These are phyloP conservation scores for Acronicta aceris DNA, from an alignment of 2,888 invertebrate species.

Conservation along the genomic window DNA sequence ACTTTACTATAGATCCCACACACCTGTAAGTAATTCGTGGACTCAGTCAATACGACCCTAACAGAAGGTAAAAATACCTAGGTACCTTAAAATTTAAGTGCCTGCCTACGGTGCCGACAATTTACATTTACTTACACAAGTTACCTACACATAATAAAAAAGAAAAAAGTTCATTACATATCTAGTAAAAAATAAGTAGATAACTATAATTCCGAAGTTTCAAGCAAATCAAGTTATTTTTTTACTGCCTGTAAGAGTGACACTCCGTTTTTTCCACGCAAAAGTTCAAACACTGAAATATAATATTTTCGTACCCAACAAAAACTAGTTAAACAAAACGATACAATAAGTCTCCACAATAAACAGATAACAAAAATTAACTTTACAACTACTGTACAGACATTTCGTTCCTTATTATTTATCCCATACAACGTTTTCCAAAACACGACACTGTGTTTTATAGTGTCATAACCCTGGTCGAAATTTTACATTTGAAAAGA, in stretches of 20 bases:
- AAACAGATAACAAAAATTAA: slow-evolving; percentile 71
- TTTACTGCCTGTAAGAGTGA: slow-evolving; percentile 37
- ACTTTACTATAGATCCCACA: too few species aligned
- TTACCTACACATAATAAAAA: too few species aligned
- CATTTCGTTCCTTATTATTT: slow-evolving; percentile 55
- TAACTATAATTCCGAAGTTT: slow-evolving; percentile 9
- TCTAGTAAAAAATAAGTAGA: too few species aligned
- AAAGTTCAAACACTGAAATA: slow-evolving; percentile 47
- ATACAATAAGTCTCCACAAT: slow-evolving; percentile 83
- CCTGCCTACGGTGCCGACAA: too few species aligned
- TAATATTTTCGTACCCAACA: slow-evolving; percentile 55
- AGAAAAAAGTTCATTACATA: too few species aligned
- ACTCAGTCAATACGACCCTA: too few species aligned
- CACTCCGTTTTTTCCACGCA: slow-evolving; percentile 41
- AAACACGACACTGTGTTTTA: slow-evolving; percentile 33
- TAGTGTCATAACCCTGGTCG: slow-evolving; percentile 21
- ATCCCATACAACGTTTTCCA: slow-evolving; percentile 53
- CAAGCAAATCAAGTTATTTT: slow-evolving; percentile 38
- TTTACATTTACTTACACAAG: too few species aligned
- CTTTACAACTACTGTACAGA: slow-evolving; percentile 51
- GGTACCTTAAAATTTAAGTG: too few species aligned
- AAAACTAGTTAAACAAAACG: slow-evolving; percentile 80
- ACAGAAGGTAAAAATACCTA: too few species aligned
- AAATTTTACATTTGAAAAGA: slow-evolving; percentile 21
- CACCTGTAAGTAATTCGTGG: too few species aligned